These are phyloP conservation scores for Theocolax elegans DNA, from an alignment of 1,140 invertebrate species.

Conservation along the genomic window DNA sequence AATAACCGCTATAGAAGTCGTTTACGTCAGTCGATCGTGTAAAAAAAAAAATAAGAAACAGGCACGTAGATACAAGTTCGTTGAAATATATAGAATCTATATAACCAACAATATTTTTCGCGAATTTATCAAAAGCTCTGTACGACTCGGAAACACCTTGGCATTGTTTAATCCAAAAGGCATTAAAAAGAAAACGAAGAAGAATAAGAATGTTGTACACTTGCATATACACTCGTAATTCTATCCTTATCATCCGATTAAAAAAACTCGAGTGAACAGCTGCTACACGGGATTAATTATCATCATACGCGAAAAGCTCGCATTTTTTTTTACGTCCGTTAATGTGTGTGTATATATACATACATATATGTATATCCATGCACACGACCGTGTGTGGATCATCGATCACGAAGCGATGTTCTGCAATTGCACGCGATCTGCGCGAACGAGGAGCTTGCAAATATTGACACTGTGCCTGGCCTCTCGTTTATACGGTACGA, in stretches of 20 bases:
- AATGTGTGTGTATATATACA: not conserved
- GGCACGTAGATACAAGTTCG: no score
- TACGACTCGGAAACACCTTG: no score
- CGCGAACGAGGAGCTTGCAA: not conserved
- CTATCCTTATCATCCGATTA: slow-evolving; percentile 4
- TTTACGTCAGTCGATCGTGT: no score
- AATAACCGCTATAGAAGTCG: no score
- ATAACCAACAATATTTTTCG: no score
- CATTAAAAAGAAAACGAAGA: not conserved
- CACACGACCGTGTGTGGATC: not conserved
- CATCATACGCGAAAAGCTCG: not conserved
- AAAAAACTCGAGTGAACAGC: not conserved
- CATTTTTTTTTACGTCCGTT: not conserved
- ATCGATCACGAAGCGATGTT: not conserved
- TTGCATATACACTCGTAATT: not conserved
- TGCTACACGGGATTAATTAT: slow-evolving; percentile 1
- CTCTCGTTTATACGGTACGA: not conserved
- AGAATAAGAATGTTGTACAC: not conserved
- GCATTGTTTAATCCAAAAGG: not conserved
- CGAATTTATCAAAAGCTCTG: no score
- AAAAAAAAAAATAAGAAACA: no score
- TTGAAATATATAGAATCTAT: no score
- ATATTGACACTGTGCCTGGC: slow-evolving; percentile 8
- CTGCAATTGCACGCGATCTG: slow-evolving; percentile 1
- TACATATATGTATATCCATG: not conserved